Conservation (phyloP, 2,797 vertebrate genomes). For the Silurus aristotelis region DNA sequence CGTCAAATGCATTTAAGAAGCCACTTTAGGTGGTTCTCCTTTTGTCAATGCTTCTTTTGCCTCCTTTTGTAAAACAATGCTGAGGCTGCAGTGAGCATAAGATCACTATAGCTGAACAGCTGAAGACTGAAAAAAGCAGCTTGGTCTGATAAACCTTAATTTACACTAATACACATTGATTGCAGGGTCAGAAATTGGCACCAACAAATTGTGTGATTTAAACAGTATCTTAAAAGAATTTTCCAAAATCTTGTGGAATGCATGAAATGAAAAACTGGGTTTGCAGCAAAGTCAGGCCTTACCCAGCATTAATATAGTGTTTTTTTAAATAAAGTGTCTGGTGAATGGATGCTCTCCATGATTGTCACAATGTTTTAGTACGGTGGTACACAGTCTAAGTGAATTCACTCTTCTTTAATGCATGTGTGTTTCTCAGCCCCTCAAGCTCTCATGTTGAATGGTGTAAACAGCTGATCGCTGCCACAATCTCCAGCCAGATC, state of each 20-base stretch:
- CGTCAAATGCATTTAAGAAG: too few relatives aligned
- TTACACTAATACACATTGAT: too few relatives aligned
- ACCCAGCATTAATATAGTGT: background rate
- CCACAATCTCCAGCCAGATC: slow-evolving; percentile 94
- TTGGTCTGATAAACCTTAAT: too few relatives aligned
- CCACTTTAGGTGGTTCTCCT: too few relatives aligned
- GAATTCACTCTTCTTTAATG: background rate
- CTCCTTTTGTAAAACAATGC: background rate
- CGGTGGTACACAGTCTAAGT: background rate
- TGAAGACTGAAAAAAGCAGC: too few relatives aligned
- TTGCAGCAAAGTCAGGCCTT: background rate
- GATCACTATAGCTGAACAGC: too few relatives aligned
- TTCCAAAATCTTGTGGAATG: background rate
- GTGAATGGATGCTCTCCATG: background rate
- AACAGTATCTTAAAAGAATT: background rate
- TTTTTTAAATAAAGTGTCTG: too few relatives aligned
- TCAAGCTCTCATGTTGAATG: slow-evolving; percentile 95
- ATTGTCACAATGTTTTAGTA: background rate
- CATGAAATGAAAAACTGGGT: background rate
- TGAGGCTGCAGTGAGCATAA: background rate
- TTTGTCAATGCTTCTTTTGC: background rate
- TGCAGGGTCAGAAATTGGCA: too few relatives aligned
- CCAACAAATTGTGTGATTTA: background rate
- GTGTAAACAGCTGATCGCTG: slow-evolving; percentile 97
- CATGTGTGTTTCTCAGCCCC: slow-evolving; percentile 72